These are phyloP conservation scores for Deilephila porcellus DNA, from an alignment of 2,888 invertebrate species.

Conservation along the genomic window DNA sequence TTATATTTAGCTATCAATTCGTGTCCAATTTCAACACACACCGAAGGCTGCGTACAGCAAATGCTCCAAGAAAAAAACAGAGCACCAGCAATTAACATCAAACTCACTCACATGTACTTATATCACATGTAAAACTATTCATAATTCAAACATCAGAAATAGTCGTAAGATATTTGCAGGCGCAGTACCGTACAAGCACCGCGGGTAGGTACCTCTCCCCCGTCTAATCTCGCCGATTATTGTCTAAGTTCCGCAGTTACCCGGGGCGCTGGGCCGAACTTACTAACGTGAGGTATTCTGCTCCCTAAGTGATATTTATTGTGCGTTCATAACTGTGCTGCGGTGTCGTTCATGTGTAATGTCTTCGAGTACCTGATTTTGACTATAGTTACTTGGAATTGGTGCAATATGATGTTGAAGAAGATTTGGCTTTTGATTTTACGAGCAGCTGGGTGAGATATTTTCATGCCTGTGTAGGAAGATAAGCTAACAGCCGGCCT, in stretches of 20 bases:
- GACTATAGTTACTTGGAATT: background rate
- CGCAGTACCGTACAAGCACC: too few species aligned
- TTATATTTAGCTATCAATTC: too few species aligned
- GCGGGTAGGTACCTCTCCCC: constrained; percentile 15
- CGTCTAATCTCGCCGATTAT: constrained; percentile 63
- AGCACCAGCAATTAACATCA: background rate
- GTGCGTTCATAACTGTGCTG: constrained; percentile 40
- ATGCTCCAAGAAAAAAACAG: background rate
- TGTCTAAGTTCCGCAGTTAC: constrained; percentile 67
- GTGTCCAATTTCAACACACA: background rate
- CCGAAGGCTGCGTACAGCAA: background rate
- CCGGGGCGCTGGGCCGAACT: constrained; percentile 46
- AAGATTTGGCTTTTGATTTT: too few species aligned
- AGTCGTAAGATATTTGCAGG: constrained; percentile 38
- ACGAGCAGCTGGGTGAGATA: too few species aligned
- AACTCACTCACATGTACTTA: background rate
- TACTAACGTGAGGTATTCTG: constrained; percentile 44
- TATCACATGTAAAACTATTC: background rate
- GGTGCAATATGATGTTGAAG: background rate
- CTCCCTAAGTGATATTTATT: constrained; percentile 51
- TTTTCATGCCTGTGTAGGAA: too few species aligned
- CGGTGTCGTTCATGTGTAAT: constrained; percentile 36
- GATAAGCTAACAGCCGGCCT: too few species aligned
- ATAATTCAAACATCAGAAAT: constrained; percentile 19
- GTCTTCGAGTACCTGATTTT: constrained; percentile 23